phyloP scores from a whole-genome alignment of 2,888 invertebrate genomes.

The Metacarcinus magister region DNA sequence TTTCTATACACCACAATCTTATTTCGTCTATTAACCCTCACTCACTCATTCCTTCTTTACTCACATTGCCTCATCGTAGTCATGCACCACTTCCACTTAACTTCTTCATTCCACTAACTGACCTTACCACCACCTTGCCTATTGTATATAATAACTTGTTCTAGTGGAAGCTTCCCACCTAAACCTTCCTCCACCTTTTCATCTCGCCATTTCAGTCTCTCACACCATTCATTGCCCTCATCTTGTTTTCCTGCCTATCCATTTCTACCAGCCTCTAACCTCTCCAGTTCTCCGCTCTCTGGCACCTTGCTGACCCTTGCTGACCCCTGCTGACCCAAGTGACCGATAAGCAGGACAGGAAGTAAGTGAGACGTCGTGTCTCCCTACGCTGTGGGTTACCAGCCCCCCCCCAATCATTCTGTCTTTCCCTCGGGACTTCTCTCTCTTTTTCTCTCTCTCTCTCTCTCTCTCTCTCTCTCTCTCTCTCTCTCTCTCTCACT shows the following conservation, averaged over 20 bases:
- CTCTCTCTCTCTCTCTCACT: no score
- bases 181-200: background rate
- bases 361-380: background rate
- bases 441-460: background rate
- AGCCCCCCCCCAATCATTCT: background rate
- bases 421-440: no score
- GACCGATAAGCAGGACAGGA: conserved; percentile 4
- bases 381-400: background rate
- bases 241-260: background rate
- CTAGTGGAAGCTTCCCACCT: no score
- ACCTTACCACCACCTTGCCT: background rate
- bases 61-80: no score
- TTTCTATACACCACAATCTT: no score
- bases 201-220: background rate
- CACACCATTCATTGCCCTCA: no score
- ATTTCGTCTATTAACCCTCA: no score
- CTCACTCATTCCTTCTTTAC: no score
- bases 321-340: background rate
- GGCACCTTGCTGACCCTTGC: background rate
- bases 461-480: background rate
- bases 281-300: background rate
- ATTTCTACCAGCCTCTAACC: background rate
- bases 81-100: no score
- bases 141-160: background rate
- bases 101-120: background rate